Evolutionary conservation across 2,797 vertebrate species (phyloP).

Genomic region (Choloepus didactylus): DNA sequence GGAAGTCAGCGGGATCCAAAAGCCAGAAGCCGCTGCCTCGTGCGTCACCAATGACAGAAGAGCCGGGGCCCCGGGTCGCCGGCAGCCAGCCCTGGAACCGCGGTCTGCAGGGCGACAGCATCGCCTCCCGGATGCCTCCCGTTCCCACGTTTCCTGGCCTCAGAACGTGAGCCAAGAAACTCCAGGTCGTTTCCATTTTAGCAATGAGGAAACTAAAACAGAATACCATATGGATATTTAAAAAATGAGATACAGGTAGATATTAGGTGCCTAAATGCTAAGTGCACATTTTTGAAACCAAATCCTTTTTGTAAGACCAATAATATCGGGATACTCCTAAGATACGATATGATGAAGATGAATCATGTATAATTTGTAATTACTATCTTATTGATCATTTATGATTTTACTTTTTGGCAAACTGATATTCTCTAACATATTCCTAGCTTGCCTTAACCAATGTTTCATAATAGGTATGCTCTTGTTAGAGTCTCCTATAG

Average conservation of each 20-base stretch:
- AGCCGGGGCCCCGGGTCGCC: no score
- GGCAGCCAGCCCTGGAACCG: no score
- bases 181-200: neutral
- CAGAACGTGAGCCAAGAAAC: no score
- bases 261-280: neutral
- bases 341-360: neutral
- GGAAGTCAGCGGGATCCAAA: no score
- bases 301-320: neutral
- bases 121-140: no score
- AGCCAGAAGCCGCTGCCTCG: no score
- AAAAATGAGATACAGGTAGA: neutral
- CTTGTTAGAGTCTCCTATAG: neutral
- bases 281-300: neutral
- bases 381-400: neutral
- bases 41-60: no score
- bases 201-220: neutral
- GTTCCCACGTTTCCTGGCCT: no score
- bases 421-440: conserved; percentile 4
- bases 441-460: neutral
- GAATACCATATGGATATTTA: neutral
- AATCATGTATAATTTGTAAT: neutral
- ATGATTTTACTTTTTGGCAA: conserved; percentile 15
- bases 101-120: no score
- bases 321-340: neutral
- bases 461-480: conserved; percentile 50